Evolutionary conservation across 2,888 invertebrate genomes (phyloP).

Genomic region (Agrochola macilenta): DNA sequence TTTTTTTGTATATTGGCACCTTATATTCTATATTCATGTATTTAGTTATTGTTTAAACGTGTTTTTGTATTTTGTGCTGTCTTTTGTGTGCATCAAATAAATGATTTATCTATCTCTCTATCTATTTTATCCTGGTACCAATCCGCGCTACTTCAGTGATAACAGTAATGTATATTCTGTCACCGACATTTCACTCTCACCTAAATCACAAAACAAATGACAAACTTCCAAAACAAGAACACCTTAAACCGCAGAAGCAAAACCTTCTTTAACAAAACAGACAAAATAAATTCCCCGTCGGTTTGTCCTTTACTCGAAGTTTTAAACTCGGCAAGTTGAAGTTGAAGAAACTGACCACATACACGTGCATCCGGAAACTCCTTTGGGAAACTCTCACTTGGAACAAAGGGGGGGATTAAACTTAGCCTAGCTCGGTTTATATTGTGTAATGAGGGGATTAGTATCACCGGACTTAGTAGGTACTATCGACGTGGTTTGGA

Average conservation of each 20-base stretch:
- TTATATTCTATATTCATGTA: too few species aligned
- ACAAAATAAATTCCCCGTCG: conserved; percentile 60
- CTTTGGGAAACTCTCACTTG: conserved; percentile 64
- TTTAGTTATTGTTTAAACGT: too few species aligned
- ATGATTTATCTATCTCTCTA: too few species aligned
- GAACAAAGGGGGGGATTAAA: conserved; percentile 70
- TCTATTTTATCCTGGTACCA: too few species aligned
- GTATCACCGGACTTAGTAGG: conserved; percentile 50
- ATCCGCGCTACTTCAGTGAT: too few species aligned
- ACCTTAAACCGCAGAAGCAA: conserved; percentile 35
- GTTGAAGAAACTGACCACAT: conserved; percentile 70
- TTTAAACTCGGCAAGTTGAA: conserved; percentile 56
- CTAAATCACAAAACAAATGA: conserved; percentile 32
- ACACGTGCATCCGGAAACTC: conserved; percentile 68
- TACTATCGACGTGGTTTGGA: conserved; percentile 37
- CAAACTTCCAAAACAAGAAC: conserved; percentile 20
- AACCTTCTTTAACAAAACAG: conserved; percentile 57
- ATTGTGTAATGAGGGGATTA: conserved; percentile 72
- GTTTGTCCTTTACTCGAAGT: conserved; percentile 63
- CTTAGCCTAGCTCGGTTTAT: conserved; percentile 64
- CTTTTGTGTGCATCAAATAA: too few species aligned
- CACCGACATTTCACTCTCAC: neutral
- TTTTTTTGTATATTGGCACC: too few species aligned
- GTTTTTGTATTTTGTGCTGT: too few species aligned
- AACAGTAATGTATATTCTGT: too few species aligned